Evolutionary conservation across 2,113 vertebrate species (phyloP), one percentile per base, ranked within the genome.

Genomic region (Bufo bufo): DNA sequence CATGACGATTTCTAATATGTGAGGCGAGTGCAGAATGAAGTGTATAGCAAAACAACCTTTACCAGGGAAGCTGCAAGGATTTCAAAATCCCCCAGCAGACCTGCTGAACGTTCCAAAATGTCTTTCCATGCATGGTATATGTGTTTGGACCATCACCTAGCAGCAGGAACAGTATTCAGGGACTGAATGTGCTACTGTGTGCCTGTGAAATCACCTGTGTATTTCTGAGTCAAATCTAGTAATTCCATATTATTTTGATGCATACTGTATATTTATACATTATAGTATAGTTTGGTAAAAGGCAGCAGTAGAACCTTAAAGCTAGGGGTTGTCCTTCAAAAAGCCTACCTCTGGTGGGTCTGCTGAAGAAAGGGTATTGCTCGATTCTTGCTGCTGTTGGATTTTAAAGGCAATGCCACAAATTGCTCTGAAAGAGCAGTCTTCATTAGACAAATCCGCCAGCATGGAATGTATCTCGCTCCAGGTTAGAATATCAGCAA

Each of bases 351-450:
- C 20, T 65, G 56, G 23, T 52, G 43, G 47, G 33, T n/a, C 52
- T 61, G 12, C 50, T 56, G 77, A 58, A 33, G 16, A 49, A 52
- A 49, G 9, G 45, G 16, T 11, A 54, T 47, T 49, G 43, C 54
- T 58, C 4, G 50, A 33, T 14, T 66, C 33, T 14, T 82, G 56
- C 3, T 78, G 74, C 14, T 77, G 8, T 23, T 6, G 71, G 5
- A 91, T 90, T 58, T 89, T 93, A 89, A 93, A 58, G 3, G 91
- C 89, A 81, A 88, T 49, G 91, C 85, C 91, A 83, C 54, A 91
- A 87, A 86, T 92, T 84, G 84, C 90, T 85, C 95, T 49, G 79
- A 95, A 96, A 90, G 94, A 92, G 78, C 89, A 93, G 82, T 95
- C 93, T 89, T 94, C 90, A 75, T 90, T 87, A 90, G 94, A 90